Percentiles rank a stretch among this genome's conserved stretches.
These are phyloP conservation scores for Anoura caudifer DNA, from an alignment of 2,113 vertebrate genomes.

Conservation along the genomic window DNA sequence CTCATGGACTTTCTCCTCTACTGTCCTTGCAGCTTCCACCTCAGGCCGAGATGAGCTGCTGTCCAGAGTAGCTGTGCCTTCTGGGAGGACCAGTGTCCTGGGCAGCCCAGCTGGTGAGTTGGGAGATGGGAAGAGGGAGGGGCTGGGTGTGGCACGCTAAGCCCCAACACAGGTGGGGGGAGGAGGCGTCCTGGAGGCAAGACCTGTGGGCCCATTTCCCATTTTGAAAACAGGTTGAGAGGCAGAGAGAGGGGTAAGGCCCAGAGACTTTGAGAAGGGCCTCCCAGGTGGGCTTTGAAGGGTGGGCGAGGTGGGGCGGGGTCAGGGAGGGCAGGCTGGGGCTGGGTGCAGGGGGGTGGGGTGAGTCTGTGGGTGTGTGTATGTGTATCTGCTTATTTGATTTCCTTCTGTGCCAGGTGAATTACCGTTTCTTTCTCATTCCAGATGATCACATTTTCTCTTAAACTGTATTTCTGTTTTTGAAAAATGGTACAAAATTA, in stretches of 20 bases:
- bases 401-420: neutral
- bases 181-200: neutral
- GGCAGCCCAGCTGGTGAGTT: slow-evolving; percentile 28
- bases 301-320: neutral
- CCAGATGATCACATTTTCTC: neutral
- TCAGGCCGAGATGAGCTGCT: slow-evolving; percentile 12
- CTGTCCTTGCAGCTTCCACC: neutral
- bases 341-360: rapidly evolving
- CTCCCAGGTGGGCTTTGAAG: neutral
- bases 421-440: neutral
- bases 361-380: neutral
- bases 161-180: too few species aligned
- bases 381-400: neutral
- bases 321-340: neutral
- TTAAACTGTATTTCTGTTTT: neutral
- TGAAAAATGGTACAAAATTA: neutral
- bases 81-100: neutral
- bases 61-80: slow-evolving; percentile 10
- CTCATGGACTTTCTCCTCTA: neutral
- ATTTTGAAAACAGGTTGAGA: neutral
- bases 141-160: neutral
- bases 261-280: neutral
- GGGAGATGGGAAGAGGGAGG: neutral
- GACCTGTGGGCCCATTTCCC: neutral
- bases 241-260: neutral